Conservation (phyloP, 2,888 invertebrate species). For the Aradus depressus region DNA sequence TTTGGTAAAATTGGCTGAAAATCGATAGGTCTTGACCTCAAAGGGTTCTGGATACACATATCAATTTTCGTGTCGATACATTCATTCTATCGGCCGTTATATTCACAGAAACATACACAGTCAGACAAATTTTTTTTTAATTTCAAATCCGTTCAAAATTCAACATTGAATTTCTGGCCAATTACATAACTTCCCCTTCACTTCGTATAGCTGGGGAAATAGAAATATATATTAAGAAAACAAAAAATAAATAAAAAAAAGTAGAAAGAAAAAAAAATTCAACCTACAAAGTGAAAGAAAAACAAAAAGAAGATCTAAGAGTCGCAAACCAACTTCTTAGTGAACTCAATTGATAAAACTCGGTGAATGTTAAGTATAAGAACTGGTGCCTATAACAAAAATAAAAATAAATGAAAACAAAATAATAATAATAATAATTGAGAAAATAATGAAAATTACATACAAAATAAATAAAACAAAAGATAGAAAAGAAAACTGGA, state of each 20-base stretch:
- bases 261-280: constrained; percentile 22
- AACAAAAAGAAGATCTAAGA: constrained; percentile 16
- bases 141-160: constrained; percentile 2
- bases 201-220: too few species aligned
- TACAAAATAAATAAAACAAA: not conserved
- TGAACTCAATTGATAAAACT: constrained; percentile 54
- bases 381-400: constrained; percentile 54
- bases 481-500: not conserved
- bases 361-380: constrained; percentile 66
- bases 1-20: not conserved
- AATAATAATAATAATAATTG: constrained; percentile 22
- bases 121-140: too few species aligned
- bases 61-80: too few species aligned
- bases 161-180: too few species aligned
- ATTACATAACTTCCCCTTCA: too few species aligned
- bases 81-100: too few species aligned
- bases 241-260: constrained; percentile 18
- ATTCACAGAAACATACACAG: too few species aligned
- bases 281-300: constrained; percentile 21
- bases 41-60: too few species aligned
- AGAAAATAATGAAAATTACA: constrained; percentile 3
- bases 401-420: constrained; percentile 23
- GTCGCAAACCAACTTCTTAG: constrained; percentile 22
- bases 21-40: too few species aligned
- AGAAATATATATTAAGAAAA: constrained; percentile 5